Evolutionary conservation across 2,797 vertebrate species (phyloP), one percentile per base, ranked within the genome.

Genomic region (Periparus ater): DNA sequence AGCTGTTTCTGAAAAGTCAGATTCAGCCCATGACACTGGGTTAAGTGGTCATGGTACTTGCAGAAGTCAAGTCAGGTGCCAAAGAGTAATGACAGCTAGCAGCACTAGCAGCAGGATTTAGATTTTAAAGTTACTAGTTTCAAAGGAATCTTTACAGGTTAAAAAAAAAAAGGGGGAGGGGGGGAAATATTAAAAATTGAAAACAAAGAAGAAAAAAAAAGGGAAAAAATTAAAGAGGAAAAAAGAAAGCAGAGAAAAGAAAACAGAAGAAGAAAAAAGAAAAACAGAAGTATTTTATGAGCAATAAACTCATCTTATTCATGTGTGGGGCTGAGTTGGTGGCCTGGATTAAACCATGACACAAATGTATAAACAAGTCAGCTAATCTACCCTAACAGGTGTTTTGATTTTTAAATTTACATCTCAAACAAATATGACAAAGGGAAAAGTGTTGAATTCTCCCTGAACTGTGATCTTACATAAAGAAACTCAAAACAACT

Each of bases 141-240:
- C 60, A 84, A 27, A 76, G 6, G 80, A 80, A 29, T 17, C 30
- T 66, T 77, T 27, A 44, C 2, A 57, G 10, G 8, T 23, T 6
- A 3, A 12, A 60, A 14, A 20, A 42, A 62, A 6, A 9, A 16
- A 12, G 13, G 38, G 4, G 1, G 1, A 30, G 38, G 13, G 38
- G 4, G 1, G 1, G 30, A 34, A 29, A 40, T 23, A 30, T 30
- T 23, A 32, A 20, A 11, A 19, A 8, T 5, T 13, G 1, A 53
- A 65, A 22, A 10, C 3, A 45, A 45, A 30, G 10, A 3, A 1
- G 13, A 47, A 83, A 82, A 53, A n/a, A 11, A 21, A 21, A 4
- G 5, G 16, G 5, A 16, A 21, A 13, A 26, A 4, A 42, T 6
- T 7, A 5, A 14, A 15, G 51, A 21, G 4, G 13, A 7, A 40